These are phyloP conservation scores for Pentamera pediparva DNA, from an alignment of 53 echinoderm and acorn worm genomes.

Conservation along the genomic window DNA sequence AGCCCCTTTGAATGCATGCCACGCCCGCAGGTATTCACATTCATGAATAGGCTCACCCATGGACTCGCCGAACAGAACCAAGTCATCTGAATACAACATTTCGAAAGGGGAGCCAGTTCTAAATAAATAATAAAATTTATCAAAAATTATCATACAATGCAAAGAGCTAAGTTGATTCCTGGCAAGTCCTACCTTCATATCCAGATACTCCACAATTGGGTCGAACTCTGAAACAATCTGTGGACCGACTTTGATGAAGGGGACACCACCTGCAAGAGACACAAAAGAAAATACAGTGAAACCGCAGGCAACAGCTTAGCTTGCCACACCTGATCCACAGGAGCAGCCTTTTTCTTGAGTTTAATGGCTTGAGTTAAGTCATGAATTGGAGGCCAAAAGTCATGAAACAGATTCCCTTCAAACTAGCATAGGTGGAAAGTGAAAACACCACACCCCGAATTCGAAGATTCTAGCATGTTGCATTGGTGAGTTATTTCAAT, in stretches of 20 bases:
- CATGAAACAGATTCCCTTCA: background rate
- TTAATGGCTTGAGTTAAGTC: no score
- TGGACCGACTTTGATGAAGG: constrained; percentile 81
- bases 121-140: background rate
- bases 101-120: no score
- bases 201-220: constrained; percentile 83
- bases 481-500: no score
- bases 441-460: no score
- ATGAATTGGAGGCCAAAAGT: background rate
- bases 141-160: background rate
- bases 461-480: no score
- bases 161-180: background rate
- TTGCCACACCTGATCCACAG: no score
- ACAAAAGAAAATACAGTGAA: background rate
- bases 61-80: no score
- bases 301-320: background rate
- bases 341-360: no score
- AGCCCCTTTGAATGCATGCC: no score
- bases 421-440: no score
- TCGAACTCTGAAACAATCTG: constrained; percentile 92
- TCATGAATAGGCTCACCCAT: no score
- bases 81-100: background rate
- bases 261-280: constrained; percentile 62
- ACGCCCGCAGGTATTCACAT: no score
- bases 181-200: constrained; percentile 59